Conservation (phyloP, 2,113 vertebrate genomes). For the Gavialis gangeticus region DNA sequence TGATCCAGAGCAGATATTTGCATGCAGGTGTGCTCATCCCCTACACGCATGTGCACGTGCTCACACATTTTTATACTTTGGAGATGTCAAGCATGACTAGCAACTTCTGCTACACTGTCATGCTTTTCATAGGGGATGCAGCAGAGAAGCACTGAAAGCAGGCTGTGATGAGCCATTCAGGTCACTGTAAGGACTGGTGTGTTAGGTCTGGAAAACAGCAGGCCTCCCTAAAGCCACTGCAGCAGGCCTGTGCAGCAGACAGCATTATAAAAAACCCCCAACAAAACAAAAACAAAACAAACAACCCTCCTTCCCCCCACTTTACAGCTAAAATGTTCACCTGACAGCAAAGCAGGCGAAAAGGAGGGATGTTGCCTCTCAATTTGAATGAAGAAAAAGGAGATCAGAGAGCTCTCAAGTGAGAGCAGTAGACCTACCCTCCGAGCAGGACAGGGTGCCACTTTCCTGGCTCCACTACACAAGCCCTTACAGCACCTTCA, state of each 20-base stretch:
- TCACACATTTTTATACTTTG: neutral
- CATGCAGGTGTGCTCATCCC: neutral
- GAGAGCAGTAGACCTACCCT: neutral
- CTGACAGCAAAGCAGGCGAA: neutral
- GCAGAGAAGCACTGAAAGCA: neutral
- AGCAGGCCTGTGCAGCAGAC: neutral
- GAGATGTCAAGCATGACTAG: no score
- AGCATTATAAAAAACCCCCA: neutral
- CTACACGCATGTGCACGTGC: accelerated
- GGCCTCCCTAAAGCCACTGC: neutral
- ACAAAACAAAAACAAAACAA: no score
- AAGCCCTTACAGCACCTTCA: neutral
- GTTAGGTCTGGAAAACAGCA: neutral
- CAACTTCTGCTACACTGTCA: neutral
- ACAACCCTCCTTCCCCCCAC: no score
- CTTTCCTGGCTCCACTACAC: neutral
- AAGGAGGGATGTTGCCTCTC: accelerated
- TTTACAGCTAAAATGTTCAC: no score
- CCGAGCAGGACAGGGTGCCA: accelerated
- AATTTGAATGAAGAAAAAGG: neutral
- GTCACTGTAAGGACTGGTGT: neutral
- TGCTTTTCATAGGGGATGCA: neutral
- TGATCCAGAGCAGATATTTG: neutral
- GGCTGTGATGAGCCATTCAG: neutral
- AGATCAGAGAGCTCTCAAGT: neutral